Evolutionary conservation across 2,888 invertebrate species (phyloP), one percentile per base, ranked within the genome.

Genomic region (Lasioglossum morio): DNA sequence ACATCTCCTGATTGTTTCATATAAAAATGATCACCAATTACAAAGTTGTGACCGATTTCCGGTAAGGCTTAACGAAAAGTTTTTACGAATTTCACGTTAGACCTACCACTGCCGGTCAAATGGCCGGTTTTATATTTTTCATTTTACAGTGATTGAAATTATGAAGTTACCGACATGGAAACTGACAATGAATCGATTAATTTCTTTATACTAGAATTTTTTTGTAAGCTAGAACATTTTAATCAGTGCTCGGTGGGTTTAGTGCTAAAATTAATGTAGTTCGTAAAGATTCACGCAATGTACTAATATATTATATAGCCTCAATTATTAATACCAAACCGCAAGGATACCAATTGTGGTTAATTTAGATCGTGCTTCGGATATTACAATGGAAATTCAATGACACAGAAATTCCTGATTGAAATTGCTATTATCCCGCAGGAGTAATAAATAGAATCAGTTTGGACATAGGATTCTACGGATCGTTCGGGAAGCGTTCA

Each of bases 321-420:
- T n/a, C 12, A 10, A 63, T 19, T 63, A 8, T 30, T 8, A 30
- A 63, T 63, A 63, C 3, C 7, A 30, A 63, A 63, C 16, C 16
- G 63, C 30, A 63, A 30, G 19, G 63, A 19, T 16, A 63, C 19
- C 30, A 30, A 16, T 19, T 63, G 30, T 63, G 16, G 14, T 30
- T 57, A 57, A 57, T 57, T 57, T n/a, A n/a, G 12, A 57, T 12
- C n/a, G 57, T 12, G 57, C 3, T 1, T 12, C 57, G n/a, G 57
- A 57, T 57, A 57, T 57, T 12, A n/a, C 57, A 57, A n/a, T 57
- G 57, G n/a, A n/a, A 57, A 57, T 30, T 63, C 63, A 63, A 63
- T 63, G 16, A 30, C 2, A 19, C 34, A 14, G 30, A 5, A 30
- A 63, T n/a, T 57, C 63, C 8, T 30, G 27, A 19, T 63, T 34